Evolutionary conservation across 1,140 invertebrate genomes (phyloP), one percentile per base, ranked within the genome.

Genomic region (Drosophila subobscura): DNA sequence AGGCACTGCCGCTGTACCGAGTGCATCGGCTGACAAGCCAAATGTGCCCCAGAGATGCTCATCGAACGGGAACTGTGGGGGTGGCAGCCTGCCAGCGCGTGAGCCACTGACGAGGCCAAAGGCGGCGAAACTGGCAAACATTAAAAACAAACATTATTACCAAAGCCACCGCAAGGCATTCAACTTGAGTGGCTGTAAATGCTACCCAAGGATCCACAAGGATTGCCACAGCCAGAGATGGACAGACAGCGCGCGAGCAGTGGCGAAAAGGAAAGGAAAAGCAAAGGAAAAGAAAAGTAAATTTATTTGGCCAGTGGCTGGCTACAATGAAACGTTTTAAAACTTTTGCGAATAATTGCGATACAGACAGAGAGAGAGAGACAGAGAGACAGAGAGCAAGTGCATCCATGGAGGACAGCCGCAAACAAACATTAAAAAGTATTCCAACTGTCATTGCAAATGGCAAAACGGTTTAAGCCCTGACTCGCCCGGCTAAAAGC

Each of bases 171-270:
- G 64, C 77, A 60, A 86, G 83, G 59, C 81, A 86, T 85, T 81
- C 61, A 85, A 72, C 77, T 88, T 85, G 64, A 85, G 81, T 85
- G 77, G 81, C 77, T 80, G 73, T 86, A 86, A 85, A 80, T 64
- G 81, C 60, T 77, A 41, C 64, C 64, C 61, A 80, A 61, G 49
- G 49, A 58, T 60, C 45, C 57, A 54, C 54, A 67, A 68, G 65
- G 49, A 66, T 52, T 16, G 12, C 25, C 29, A 23, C 47, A 12
- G 3, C 3, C 33, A 12, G 65, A 68, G 49, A 50, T 47, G 61
- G 41, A 54, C 49, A 46, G n/a, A 54, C 27, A 10, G 14, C 10
- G 25, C 12, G 22, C 44, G 6, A 22, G 8, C 2, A 37, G 55
- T n/a, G 23, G 42, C 22, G 14, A 37, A 10, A 44, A 12, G 14